Conservation (phyloP, 2,888 invertebrate species). For the Chaitophorus viminalis region DNA sequence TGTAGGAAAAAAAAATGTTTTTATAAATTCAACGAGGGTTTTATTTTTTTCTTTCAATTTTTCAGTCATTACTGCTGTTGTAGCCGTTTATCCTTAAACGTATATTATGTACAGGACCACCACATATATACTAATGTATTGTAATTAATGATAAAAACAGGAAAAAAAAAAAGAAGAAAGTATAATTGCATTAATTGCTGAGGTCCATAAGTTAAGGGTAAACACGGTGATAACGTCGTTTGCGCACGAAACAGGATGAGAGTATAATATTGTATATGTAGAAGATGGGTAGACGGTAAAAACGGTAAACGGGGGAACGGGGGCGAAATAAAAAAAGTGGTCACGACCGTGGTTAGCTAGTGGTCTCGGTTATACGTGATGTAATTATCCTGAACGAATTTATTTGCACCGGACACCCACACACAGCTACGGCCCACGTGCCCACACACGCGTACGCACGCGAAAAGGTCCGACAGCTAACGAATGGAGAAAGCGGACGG, state of each 20-base stretch:
- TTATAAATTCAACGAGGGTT: not conserved
- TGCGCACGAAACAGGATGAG: not conserved
- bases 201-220: not conserved
- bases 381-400: constrained; percentile 50
- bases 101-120: not conserved
- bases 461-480: not conserved
- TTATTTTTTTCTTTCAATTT: not conserved
- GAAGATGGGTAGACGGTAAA: not conserved
- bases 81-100: constrained; percentile 10
- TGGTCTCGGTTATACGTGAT: constrained; percentile 36
- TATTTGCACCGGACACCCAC: constrained; percentile 37
- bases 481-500: not conserved
- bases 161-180: not conserved
- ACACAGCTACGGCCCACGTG: no score
- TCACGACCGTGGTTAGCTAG: constrained; percentile 32
- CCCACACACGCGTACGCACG: not conserved
- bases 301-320: not conserved
- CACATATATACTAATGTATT: not conserved
- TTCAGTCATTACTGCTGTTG: not conserved
- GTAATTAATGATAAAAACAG: not conserved
- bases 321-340: constrained; percentile 42
- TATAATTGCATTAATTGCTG: constrained; percentile 48
- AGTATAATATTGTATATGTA: not conserved
- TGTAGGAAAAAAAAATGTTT: not conserved
- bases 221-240: not conserved